Evolutionary conservation across 2,888 invertebrate genomes (phyloP).

Genomic region (Caprella mutica): DNA sequence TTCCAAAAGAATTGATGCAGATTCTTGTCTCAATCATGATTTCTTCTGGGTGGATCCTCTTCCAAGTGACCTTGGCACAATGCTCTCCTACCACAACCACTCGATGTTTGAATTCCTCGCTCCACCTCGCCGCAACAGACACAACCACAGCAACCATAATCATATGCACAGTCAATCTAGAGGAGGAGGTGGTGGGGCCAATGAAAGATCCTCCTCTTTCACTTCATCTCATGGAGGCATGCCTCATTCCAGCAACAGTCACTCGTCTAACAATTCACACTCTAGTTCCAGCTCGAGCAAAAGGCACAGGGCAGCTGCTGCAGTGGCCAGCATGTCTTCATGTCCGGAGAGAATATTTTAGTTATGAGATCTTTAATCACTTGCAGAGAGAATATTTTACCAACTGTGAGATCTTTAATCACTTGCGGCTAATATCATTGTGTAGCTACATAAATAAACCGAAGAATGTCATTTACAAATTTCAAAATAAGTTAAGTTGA

Average conservation of each 20-base stretch:
- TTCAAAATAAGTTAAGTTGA: too few species aligned
- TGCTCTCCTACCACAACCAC: conserved; percentile 77
- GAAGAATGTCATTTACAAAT: too few species aligned
- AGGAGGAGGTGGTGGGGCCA: neutral
- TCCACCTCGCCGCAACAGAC: conserved; percentile 52
- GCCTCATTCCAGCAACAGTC: conserved; percentile 3
- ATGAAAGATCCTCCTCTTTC: neutral
- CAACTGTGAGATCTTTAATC: too few species aligned
- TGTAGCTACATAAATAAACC: too few species aligned
- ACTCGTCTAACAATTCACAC: too few species aligned
- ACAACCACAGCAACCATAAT: conserved; percentile 23
- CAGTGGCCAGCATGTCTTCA: conserved; percentile 33
- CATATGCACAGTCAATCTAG: conserved; percentile 6
- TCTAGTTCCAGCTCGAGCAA: neutral
- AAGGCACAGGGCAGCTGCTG: conserved; percentile 18
- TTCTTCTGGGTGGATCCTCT: conserved; percentile 98
- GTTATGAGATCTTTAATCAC: too few species aligned
- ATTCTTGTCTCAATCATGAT: conserved; percentile 88
- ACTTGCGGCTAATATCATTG: too few species aligned
- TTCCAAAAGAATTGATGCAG: conserved; percentile 70
- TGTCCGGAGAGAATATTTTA: conserved; percentile 34
- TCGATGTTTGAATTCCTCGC: conserved; percentile 93
- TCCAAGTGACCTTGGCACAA: conserved; percentile 79
- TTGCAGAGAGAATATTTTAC: too few species aligned
- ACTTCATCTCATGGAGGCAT: conserved; percentile 3